Conservation (phyloP, 2,113 vertebrate species). For the Sebastes fasciatus region DNA sequence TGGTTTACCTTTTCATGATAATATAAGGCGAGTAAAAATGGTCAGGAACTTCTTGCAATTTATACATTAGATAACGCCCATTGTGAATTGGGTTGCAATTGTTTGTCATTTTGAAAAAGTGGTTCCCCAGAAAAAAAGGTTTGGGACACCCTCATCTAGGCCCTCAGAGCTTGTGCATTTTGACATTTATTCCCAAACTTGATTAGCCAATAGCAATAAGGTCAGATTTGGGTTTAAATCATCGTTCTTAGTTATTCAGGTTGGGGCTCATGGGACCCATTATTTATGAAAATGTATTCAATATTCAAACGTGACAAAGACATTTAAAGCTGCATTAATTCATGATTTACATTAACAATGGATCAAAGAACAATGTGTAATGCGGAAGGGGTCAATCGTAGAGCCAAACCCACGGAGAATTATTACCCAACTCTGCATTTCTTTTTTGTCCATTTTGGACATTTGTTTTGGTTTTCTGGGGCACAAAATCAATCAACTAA, state of each 20-base stretch:
- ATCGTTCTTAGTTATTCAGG: neutral
- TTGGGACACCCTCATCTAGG: neutral
- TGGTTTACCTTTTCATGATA: too few species aligned
- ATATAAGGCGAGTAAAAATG: too few species aligned
- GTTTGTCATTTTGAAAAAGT: too few species aligned
- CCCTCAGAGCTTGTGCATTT: constrained; percentile 6
- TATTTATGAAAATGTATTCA: neutral
- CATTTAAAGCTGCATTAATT: constrained; percentile 12
- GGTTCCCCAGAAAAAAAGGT: too few species aligned
- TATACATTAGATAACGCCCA: too few species aligned
- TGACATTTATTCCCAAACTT: neutral
- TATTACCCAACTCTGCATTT: neutral
- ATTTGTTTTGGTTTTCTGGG: neutral
- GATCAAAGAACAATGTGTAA: neutral
- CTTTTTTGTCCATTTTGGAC: neutral
- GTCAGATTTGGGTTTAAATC: neutral
- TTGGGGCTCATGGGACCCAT: neutral
- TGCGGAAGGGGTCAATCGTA: neutral
- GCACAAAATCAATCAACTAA: neutral
- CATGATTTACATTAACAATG: neutral
- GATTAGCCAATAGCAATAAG: neutral
- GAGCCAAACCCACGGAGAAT: neutral
- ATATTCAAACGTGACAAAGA: neutral
- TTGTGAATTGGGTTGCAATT: too few species aligned
- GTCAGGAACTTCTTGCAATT: too few species aligned